Conservation (phyloP, 2,113 vertebrate species). For the Crypturellus undulatus region DNA sequence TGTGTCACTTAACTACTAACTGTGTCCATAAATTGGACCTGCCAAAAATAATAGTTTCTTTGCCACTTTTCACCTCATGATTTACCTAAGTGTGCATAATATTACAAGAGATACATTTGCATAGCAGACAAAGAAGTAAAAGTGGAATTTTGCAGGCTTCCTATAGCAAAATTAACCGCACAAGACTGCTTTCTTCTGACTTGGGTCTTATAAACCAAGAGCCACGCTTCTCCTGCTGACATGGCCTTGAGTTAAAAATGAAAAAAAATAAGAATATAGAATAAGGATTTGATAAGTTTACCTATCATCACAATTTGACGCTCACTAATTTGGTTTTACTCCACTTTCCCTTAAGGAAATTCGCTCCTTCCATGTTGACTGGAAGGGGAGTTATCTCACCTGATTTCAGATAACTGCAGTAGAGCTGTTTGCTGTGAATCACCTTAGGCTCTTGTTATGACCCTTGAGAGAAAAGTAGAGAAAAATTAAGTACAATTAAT, state of each 20-base stretch:
- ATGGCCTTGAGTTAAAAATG: not conserved
- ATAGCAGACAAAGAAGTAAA: not conserved
- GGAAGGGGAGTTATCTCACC: not conserved
- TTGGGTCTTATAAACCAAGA: not conserved
- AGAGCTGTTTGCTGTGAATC: not conserved
- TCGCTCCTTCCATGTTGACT: not conserved
- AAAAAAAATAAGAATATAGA: not conserved
- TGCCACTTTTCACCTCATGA: constrained; percentile 44
- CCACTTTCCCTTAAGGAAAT: not conserved
- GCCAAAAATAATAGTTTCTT: constrained; percentile 82
- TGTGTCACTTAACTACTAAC: constrained; percentile 85
- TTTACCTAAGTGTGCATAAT: constrained; percentile 20
- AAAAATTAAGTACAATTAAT: not conserved
- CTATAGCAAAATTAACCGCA: constrained; percentile 30
- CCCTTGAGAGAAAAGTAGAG: not conserved
- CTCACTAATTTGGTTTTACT: not conserved
- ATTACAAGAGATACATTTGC: constrained; percentile 24
- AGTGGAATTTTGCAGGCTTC: not conserved
- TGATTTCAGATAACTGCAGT: not conserved
- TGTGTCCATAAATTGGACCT: constrained; percentile 80
- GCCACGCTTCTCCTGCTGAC: not conserved
- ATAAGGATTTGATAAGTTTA: not conserved
- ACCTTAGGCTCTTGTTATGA: not conserved
- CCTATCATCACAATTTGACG: not conserved
- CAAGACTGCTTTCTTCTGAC: not conserved